These are phyloP conservation scores for Cephus cinctus DNA, from an alignment of 1,140 invertebrate species.

Conservation along the genomic window DNA sequence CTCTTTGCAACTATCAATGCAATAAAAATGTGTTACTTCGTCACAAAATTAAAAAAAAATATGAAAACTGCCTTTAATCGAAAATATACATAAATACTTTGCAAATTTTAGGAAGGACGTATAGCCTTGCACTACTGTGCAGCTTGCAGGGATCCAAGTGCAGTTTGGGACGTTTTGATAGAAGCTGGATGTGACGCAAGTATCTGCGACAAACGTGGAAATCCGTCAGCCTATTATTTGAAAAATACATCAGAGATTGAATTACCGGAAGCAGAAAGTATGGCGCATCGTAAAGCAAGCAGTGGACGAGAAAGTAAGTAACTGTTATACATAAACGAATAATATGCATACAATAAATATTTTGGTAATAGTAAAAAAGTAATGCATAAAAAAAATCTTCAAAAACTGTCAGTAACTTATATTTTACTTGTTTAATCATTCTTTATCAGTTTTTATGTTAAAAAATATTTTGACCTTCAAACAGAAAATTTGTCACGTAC, in stretches of 20 bases:
- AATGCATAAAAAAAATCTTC: no score
- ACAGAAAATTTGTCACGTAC: no score
- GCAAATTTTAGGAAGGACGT: slow-evolving; percentile 64
- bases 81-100: neutral
- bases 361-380: no score
- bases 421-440: no score
- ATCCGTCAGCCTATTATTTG: slow-evolving; percentile 71
- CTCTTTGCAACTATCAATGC: neutral
- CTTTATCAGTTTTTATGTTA: no score
- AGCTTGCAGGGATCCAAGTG: slow-evolving; percentile 63
- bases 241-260: slow-evolving; percentile 60
- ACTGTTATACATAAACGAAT: no score
- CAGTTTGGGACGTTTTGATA: slow-evolving; percentile 65
- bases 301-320: slow-evolving; percentile 50
- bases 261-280: slow-evolving; percentile 58
- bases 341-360: no score
- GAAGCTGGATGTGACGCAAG: slow-evolving; percentile 67
- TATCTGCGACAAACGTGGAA: slow-evolving; percentile 65
- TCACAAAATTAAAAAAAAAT: slow-evolving; percentile 2
- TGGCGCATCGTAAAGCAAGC: slow-evolving; percentile 43
- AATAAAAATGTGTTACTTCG: neutral
- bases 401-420: no score
- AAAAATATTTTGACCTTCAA: no score
- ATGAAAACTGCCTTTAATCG: neutral
- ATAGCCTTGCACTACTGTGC: slow-evolving; percentile 81